phyloP scores from a whole-genome alignment of 35 echinoderm and acorn worm genomes.

The Apostichopus californicus region DNA sequence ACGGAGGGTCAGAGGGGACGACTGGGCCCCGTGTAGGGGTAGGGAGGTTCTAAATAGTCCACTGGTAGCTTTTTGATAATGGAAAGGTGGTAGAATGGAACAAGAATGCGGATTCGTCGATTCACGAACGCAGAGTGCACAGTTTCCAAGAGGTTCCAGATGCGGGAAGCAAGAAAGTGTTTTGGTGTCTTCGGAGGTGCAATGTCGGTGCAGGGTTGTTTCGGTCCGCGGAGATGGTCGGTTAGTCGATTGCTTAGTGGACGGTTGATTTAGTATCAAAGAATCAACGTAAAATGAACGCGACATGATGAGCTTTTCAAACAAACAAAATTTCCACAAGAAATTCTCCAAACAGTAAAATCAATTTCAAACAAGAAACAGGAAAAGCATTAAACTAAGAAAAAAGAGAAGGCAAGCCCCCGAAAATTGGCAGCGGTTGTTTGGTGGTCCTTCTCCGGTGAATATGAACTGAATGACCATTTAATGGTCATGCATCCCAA shows the following conservation, averaged over 20 bases:
- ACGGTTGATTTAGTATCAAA: conserved; percentile 81
- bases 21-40: conserved; percentile 52
- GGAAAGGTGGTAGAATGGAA: conserved; percentile 60
- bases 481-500: conserved; percentile 52
- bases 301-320: conserved; percentile 59
- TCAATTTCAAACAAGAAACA: neutral
- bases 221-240: conserved; percentile 60
- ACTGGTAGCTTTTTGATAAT: conserved; percentile 29
- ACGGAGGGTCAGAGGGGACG: conserved; percentile 45
- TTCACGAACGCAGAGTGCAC: conserved; percentile 80
- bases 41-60: conserved; percentile 73
- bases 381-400: neutral
- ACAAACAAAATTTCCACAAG: neutral
- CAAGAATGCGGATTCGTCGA: conserved; percentile 65
- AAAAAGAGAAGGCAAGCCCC: neutral
- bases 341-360: neutral
- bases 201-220: conserved; percentile 61
- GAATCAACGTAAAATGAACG: conserved; percentile 97
- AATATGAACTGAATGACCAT: conserved; percentile 45
- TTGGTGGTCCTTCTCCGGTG: conserved; percentile 25
- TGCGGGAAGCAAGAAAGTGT: conserved; percentile 74
- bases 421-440: neutral
- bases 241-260: conserved; percentile 55
- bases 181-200: conserved; percentile 42
- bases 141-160: conserved; percentile 67